phyloP scores from a whole-genome alignment of 2,888 invertebrate species.

The Conops quadrifasciatus region DNA sequence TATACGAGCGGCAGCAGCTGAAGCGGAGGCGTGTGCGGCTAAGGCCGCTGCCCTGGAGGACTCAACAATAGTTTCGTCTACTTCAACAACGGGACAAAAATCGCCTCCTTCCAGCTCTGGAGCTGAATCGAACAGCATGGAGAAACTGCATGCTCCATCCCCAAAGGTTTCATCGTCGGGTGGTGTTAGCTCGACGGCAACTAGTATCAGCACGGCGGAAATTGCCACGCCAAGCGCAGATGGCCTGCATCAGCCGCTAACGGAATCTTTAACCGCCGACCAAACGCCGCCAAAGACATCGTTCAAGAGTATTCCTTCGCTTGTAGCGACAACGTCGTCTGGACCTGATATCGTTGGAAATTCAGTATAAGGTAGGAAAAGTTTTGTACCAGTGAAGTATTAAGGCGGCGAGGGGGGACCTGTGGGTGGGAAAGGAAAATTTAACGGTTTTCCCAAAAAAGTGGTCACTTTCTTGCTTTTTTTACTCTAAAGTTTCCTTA shows the following conservation, averaged over 20 bases:
- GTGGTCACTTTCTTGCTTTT: no score
- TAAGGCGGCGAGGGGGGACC: no score
- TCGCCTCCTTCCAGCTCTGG: slow-evolving; percentile 43
- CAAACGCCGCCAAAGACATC: slow-evolving; percentile 42
- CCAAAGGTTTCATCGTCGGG: slow-evolving; percentile 41
- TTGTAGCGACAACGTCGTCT: slow-evolving; percentile 39
- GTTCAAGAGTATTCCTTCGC: slow-evolving; percentile 44
- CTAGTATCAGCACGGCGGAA: not conserved
- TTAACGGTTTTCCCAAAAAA: no score
- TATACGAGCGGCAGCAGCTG: slow-evolving; percentile 59
- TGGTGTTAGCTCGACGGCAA: slow-evolving; percentile 1
- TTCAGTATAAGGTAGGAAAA: slow-evolving; percentile 26
- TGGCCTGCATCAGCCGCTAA: not conserved
- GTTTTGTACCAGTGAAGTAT: not conserved
- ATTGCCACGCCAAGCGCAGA: not conserved
- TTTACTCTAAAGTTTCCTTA: no score
- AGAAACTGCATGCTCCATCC: slow-evolving; percentile 14
- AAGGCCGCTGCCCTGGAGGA: slow-evolving; percentile 44
- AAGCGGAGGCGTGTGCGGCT: slow-evolving; percentile 55
- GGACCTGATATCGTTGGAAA: slow-evolving; percentile 32
- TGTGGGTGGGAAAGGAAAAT: no score
- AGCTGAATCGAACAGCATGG: not conserved
- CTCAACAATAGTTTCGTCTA: slow-evolving; percentile 43
- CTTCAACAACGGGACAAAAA: slow-evolving; percentile 46
- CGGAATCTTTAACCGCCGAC: not conserved